Evolutionary conservation across 2,113 vertebrate genomes (phyloP).

Genomic region (Camelus dromedarius): DNA sequence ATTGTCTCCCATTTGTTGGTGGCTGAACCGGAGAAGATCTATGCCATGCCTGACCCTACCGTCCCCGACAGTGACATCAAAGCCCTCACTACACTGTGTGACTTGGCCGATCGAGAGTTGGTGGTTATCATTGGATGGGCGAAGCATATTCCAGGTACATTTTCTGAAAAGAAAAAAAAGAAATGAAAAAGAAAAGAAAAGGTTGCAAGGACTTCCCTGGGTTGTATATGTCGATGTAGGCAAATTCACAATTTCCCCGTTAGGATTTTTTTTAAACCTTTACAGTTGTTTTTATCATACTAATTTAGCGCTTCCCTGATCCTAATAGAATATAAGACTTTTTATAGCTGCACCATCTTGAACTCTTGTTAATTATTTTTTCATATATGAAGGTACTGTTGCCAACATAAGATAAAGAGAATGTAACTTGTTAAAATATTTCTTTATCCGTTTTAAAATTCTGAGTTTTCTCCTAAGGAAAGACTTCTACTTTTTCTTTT

Average conservation of each 20-base stretch:
- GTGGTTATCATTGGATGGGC: constrained; percentile 99
- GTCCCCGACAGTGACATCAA: constrained; percentile 99
- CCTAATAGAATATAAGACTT: not conserved
- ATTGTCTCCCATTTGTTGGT: constrained; percentile 99
- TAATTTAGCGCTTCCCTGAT: not conserved
- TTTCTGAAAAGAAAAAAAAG: not conserved
- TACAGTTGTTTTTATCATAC: not conserved
- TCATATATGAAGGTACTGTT: not conserved
- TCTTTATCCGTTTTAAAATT: not conserved
- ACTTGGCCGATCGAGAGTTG: constrained; percentile 98
- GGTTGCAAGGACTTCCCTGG: not conserved
- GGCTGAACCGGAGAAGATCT: constrained; percentile 99
- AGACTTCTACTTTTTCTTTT: not conserved
- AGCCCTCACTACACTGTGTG: constrained; percentile 98
- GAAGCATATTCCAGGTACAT: constrained; percentile 98
- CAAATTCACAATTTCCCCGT: not conserved
- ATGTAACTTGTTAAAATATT: not conserved
- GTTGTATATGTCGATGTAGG: not conserved
- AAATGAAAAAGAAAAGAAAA: not conserved
- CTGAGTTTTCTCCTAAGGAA: not conserved
- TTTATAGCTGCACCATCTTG: not conserved
- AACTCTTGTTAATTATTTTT: not conserved
- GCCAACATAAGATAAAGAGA: not conserved
- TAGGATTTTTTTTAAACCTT: not conserved
- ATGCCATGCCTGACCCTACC: constrained; percentile 99